Evolutionary conservation across 1,140 invertebrate genomes (phyloP), one percentile per base, ranked within the genome.

Genomic region (Pygmarrhopalites habei): DNA sequence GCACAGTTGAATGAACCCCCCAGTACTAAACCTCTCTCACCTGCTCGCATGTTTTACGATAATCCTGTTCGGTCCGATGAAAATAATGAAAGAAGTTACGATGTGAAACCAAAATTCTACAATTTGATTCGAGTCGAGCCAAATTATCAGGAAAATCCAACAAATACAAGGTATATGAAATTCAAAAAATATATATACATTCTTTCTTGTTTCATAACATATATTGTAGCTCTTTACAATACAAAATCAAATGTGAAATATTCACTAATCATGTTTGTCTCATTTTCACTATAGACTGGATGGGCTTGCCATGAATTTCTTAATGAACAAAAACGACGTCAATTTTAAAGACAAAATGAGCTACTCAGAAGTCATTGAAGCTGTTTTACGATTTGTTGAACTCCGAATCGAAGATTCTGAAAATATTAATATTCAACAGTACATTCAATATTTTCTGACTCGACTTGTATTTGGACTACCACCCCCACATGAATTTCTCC

Each of bases 371-470:
- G 75, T 98, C 14, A 85, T 96, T 59, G 87, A 94, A 72, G 87
- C 90, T 1, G 76, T 95, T 15, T 84, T 95, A 39, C 85, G 87
- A 70, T 86, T 94, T n/a, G 26, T 53, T 3, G 62, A 70, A 15
- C 26, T 65, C 7, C 43, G 49, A 58, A n/a, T 49, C 10, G 58
- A 59, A 7, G 32, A 41, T 21, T 49, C 47, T 21, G 56, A 85
- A 82, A 72, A 79, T 82, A 61, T 82, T 32, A 44, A 12, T 15
- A 43, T 35, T 28, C 47, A 49, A 15, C 58, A 65, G 71, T 86
- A 89, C 3, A 85, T 90, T 60, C 89, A 96, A 69, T 96, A 95
- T 76, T 93, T 92, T 73, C 93, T 95, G 71, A 86, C 85, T 2
- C 30, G 66, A 21, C 28, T 71, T 3, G 23, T 71, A 15, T 71